Base-by-base conservation (phyloP, 2,888 invertebrate species). In the Lasioglossum lativentre region DNA sequence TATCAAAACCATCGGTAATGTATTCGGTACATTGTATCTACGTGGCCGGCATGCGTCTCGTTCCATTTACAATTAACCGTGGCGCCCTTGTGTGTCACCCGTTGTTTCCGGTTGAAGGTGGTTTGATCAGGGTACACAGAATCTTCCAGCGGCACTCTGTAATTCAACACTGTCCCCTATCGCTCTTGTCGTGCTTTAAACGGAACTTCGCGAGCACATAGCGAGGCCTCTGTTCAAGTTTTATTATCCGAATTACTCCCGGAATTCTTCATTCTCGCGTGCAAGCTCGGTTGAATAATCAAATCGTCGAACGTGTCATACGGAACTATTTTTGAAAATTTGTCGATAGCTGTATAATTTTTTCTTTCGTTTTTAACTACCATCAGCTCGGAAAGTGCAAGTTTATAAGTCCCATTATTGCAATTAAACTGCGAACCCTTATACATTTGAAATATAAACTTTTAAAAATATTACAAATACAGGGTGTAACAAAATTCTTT, bases 1-100 rank as follows among this genome's bases (percentile, higher is more conserved):
- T 77, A 82, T 84, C 74, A 70, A 78, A 82, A 82, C 75, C 82
- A 16, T 70, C 45, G 82, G 34, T 56, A 80, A 80, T 73, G 42
- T 74, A 70, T 84, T 76, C 72, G 78, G 56, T 34, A 63, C 52
- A 75, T 75, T 52, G 75, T 66, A 52, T 52, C 47, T 52, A 75
- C 83, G 45, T 72, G 78, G 42, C 42, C 47, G 2, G 78, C 66
- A 75, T 34, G 42, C 19, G 63, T 34, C 30, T 52, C 63, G 71
- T 72, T 75, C 79, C 78, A 83, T 75, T 86, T 80, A 88, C 90
- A 89, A 89, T 89, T 86, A 89, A 81, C 80, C 78, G 80, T 71
- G 77, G 30, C 63, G 63, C 8, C 63, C 81, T 68, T 75, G 68
- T 79, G 79, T 85, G 38, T 19, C 75, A 72, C 52, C 83, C 56